Percentiles rank a stretch among this genome's conserved stretches.
Conservation (phyloP, 2,113 vertebrate genomes). For the Cinclus cinclus region DNA sequence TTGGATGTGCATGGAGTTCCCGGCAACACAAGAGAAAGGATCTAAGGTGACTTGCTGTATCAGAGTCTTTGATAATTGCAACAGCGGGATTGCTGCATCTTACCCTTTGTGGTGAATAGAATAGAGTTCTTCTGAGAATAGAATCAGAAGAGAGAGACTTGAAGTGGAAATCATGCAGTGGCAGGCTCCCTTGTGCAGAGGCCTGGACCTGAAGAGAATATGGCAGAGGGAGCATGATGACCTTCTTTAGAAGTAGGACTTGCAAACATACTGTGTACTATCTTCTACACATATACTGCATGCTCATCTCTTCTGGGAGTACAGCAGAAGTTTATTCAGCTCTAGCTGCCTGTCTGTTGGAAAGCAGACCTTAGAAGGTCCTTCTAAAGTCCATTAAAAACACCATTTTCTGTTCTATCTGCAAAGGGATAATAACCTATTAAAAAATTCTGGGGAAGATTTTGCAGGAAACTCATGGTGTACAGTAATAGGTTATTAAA, state of each 20-base stretch:
- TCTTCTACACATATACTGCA: neutral
- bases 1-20: neutral
- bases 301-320: neutral
- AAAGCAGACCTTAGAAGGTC: neutral
- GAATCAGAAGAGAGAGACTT: neutral
- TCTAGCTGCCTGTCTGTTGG: neutral
- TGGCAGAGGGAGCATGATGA: neutral
- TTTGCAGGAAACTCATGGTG: neutral
- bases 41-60: neutral
- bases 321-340: neutral
- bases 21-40: neutral
- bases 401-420: neutral
- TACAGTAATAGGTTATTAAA: neutral
- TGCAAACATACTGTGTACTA: neutral
- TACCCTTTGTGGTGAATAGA: neutral
- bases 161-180: neutral
- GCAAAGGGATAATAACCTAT: neutral
- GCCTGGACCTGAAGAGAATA: neutral
- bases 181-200: neutral
- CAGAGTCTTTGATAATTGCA: neutral
- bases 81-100: neutral
- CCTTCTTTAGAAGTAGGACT: neutral
- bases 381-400: neutral
- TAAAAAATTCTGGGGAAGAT: neutral
- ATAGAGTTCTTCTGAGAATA: neutral